These are phyloP conservation scores for Megatriorchis doriae DNA, from an alignment of 2,113 vertebrate species.

Conservation along the genomic window DNA sequence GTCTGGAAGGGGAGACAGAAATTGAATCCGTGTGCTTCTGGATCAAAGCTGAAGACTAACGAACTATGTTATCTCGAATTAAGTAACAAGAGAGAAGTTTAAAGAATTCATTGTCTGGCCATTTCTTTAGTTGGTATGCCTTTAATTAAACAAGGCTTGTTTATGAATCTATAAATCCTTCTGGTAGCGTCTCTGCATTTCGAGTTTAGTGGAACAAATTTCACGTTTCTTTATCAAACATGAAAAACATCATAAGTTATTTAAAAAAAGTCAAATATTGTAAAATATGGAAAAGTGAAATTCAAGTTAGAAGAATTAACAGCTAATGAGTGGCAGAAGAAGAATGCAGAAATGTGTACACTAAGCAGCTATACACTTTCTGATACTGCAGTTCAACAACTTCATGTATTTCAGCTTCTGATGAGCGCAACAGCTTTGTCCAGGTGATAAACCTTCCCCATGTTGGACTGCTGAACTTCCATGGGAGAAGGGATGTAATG, in stretches of 20 bases:
- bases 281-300: background rate
- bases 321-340: background rate
- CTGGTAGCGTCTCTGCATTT: background rate
- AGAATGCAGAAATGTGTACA: background rate
- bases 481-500: background rate
- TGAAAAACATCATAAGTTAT: background rate
- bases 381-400: background rate
- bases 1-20: conserved; percentile 12
- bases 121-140: background rate
- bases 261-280: background rate
- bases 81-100: background rate
- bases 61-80: background rate
- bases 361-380: background rate
- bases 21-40: background rate
- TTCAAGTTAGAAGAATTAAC: background rate
- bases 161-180: background rate
- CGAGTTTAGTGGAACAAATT: background rate
- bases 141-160: conserved; percentile 14
- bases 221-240: background rate
- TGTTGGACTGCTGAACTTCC: background rate
- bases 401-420: background rate
- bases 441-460: background rate
- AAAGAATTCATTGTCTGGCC: background rate
- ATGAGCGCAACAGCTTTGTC: background rate
- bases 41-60: background rate